phyloP scores from a whole-genome alignment of 2,797 vertebrate species.

The Bufotes viridis region DNA sequence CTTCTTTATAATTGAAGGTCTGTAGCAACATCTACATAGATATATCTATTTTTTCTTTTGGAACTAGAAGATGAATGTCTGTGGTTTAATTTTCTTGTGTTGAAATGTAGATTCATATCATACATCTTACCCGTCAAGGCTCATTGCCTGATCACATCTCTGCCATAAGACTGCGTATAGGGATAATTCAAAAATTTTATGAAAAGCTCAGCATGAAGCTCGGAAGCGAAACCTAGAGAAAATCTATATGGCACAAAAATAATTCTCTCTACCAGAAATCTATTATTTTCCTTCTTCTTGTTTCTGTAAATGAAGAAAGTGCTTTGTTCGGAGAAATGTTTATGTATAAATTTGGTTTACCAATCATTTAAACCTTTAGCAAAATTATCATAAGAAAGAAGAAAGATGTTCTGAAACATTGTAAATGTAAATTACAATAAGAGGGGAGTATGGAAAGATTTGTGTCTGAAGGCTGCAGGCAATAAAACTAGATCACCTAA shows the following conservation, averaged over 20 bases:
- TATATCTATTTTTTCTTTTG: constrained; percentile 12
- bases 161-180: not conserved
- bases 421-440: constrained; percentile 27
- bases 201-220: constrained; percentile 4
- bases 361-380: constrained; percentile 13
- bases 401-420: not conserved
- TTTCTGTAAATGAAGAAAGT: constrained; percentile 9
- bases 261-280: constrained; percentile 9
- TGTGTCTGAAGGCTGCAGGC: not conserved
- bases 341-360: constrained; percentile 33
- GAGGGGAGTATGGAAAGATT: not conserved
- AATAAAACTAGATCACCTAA: not conserved
- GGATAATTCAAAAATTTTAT: constrained; percentile 32
- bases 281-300: constrained; percentile 10
- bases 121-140: constrained; percentile 39
- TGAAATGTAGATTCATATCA: constrained; percentile 42
- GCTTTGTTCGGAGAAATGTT: constrained; percentile 20
- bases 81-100: constrained; percentile 36
- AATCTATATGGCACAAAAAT: constrained; percentile 44
- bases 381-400: not conserved
- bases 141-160: constrained; percentile 48
- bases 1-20: constrained; percentile 27
- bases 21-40: constrained; percentile 20
- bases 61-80: constrained; percentile 34
- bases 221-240: constrained; percentile 7